Base-by-base conservation (phyloP, 1,140 invertebrate species). In the Pseudomyrmex concolor region DNA sequence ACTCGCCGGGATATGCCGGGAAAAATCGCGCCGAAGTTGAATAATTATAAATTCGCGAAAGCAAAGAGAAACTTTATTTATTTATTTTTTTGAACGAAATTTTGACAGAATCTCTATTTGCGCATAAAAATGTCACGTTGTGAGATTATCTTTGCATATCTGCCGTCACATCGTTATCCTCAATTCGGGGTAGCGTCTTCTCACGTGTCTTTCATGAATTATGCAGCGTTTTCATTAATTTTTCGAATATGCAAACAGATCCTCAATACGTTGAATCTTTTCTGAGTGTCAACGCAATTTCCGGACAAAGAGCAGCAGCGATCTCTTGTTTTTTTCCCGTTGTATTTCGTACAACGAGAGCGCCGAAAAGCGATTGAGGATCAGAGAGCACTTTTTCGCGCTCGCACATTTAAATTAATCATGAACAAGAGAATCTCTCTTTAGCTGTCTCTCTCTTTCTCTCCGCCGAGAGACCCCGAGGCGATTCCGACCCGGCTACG, bases 371-470 rank as follows among this genome's bases (percentile, higher is more conserved):
- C 64, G 74, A 68, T 68, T 62, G 66, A 59, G 83, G 78, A 82
- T 82, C 78, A 54, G 71, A 54, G 71, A 74, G 71, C 48, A 50
- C 70, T 80, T 68, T 81, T 68, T 68, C 72, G 67, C 55, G 51
- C 48, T 59, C 84, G 48, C 71, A 51, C 64, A 50, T 84, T 80
- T 78, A 86, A 84, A 84, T 86, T 66, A 86, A 86, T 86, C 66
- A 84, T 80, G 73, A 67, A 59, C 62, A 54, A 50, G 81, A 66
- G 82, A 19, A 81, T 77, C 70, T 15, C 71, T 25, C n/a, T 19
- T 51, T 45, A 22, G 12, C 62, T 19, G 60, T 15, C 8, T 60
- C 17, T 55, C 48, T 17, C 76, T 45, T 19, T 55, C 45, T 64
- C 48, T 64, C 73, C 63, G 48, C 34, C 34, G 34, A 34, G n/a